Conservation (phyloP, 2,113 vertebrate species). For the Sapajus apella region DNA sequence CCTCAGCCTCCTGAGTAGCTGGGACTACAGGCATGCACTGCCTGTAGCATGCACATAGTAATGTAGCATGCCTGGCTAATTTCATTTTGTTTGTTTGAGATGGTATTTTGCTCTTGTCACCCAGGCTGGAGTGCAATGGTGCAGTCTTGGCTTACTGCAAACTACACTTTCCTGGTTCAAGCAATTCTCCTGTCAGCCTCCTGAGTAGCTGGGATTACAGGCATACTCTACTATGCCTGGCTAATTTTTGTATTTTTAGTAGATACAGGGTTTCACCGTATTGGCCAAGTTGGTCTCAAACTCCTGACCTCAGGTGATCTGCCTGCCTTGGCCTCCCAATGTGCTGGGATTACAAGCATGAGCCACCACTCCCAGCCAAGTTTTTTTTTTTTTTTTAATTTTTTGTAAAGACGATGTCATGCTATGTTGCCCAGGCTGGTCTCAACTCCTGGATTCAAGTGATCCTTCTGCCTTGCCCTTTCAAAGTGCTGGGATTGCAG, state of each 20-base stretch:
- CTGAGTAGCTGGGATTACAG: background rate
- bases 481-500: background rate
- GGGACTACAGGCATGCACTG: too few relatives aligned
- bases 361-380: accelerated
- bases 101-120: too few relatives aligned
- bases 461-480: background rate
- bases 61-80: too few relatives aligned
- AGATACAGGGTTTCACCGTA: background rate
- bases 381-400: background rate
- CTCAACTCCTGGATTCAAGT: background rate
- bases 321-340: background rate
- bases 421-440: background rate
- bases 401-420: background rate
- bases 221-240: too few relatives aligned
- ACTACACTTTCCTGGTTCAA: accelerated
- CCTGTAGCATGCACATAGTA: too few relatives aligned
- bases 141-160: too few relatives aligned
- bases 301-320: background rate
- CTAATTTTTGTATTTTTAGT: background rate
- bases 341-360: background rate
- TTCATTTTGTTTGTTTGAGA: too few relatives aligned
- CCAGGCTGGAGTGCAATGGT: too few relatives aligned
- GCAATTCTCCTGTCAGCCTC: background rate
- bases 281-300: background rate
- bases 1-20: too few relatives aligned